Evolutionary conservation across 2,797 vertebrate genomes (phyloP), one percentile per base, ranked within the genome.

Genomic region (Paratrypauchen microcephalus): DNA sequence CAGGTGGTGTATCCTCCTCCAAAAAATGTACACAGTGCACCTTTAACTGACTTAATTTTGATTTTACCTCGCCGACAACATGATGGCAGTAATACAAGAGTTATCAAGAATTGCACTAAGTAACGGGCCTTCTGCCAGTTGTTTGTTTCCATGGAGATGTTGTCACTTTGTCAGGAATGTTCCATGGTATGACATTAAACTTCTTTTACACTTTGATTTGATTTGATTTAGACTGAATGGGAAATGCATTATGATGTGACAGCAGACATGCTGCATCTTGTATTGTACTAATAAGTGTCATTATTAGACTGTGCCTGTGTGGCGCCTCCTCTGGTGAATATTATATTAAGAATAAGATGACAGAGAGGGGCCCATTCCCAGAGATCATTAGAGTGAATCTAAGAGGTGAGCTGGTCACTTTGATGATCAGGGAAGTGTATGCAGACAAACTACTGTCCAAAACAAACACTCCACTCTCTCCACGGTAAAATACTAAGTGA

Each of bases 341-440:
- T 79, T 82, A 11, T 52, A 59, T 75, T 76, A 78, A 12, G 47
- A 66, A 7, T 79, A 81, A 68, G 41, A 71, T 79, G 74, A 70
- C 68, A 57, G 73, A 72, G 70, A 69, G 66, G 30, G 24, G 5
- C 13, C 4, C 61, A 41, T 48, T 71, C 39, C 2, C 32, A 21
- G 11, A 5, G 39, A 65, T 23, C 11, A 57, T 62, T 48, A 3
- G 39, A 36, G 52, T 74, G 68, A 78, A 83, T 68, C 65, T 41
- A 66, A 70, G 57, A 74, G 74, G 77, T 23, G 47, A 63, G 15
- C 1, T 18, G 65, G 74, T 82, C 65, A 74, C 63, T 21, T 57
- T 11, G 36, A 68, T 81, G 68, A 86, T 82, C 50, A 75, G 50
- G 32, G 66, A 72, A 65, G 65, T 21, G 62, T 63, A 77, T 81